Evolutionary conservation across 2,888 invertebrate genomes (phyloP).

Genomic region (Polydrusus cervinus): DNA sequence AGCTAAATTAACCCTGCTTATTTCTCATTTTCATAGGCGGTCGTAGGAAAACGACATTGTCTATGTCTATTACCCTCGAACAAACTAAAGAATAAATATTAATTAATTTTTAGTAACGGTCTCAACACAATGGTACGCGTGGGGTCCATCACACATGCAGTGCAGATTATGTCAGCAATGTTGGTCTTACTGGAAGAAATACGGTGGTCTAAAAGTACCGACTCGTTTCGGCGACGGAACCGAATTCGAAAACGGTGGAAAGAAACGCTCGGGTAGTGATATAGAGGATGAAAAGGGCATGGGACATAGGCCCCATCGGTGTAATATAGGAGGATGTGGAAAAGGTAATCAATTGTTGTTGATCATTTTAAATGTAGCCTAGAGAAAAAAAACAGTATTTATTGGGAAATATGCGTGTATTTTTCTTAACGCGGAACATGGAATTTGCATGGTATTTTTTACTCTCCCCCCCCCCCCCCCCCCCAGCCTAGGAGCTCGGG

Average conservation of each 20-base stretch:
- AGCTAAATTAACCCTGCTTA: too few species aligned
- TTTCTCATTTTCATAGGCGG: too few species aligned
- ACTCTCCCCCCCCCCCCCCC: too few species aligned
- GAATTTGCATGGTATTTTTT: too few species aligned
- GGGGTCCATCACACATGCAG: constrained; percentile 95
- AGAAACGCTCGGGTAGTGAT: constrained; percentile 71
- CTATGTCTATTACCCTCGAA: too few species aligned
- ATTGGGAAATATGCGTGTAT: too few species aligned
- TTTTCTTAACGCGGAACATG: too few species aligned
- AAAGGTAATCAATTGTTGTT: constrained; percentile 45
- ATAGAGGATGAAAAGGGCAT: constrained; percentile 73
- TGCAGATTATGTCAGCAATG: constrained; percentile 94
- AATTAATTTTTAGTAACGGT: constrained; percentile 75
- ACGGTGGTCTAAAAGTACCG: constrained; percentile 94
- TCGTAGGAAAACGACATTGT: too few species aligned
- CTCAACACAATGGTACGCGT: constrained; percentile 95
- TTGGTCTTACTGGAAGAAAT: constrained; percentile 99
- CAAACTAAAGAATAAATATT: neutral
- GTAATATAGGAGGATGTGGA: constrained; percentile 80
- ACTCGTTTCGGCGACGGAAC: constrained; percentile 73
- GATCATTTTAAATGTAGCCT: too few species aligned
- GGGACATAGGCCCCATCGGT: constrained; percentile 88
- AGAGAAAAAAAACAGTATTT: too few species aligned
- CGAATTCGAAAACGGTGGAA: constrained; percentile 71
- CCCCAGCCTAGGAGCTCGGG: too few species aligned